Percentiles rank a stretch among this genome's conserved stretches.
Conservation (phyloP, 2,888 invertebrate genomes). For the Drosophila percnosoma region DNA sequence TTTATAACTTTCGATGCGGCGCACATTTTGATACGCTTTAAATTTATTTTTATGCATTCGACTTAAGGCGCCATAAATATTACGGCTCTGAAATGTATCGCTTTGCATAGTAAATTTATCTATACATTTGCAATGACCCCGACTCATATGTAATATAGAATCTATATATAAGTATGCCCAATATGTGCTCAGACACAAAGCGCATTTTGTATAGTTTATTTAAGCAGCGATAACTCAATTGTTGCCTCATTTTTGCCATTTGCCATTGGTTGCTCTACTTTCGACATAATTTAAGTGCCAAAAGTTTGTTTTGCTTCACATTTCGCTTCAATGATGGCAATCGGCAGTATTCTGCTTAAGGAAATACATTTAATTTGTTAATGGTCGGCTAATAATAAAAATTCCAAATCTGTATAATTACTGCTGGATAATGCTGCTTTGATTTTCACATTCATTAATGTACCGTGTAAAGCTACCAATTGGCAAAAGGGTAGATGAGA, state of each 20-base stretch:
- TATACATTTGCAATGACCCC: slow-evolving; percentile 5
- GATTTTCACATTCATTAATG: slow-evolving; percentile 9
- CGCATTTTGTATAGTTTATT: slow-evolving; percentile 33
- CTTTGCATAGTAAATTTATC: not conserved
- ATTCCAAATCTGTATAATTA: slow-evolving; percentile 37
- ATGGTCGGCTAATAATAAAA: slow-evolving; percentile 44
- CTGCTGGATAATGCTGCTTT: slow-evolving; percentile 10
- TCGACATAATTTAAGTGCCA: not conserved
- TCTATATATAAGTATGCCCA: slow-evolving; percentile 1
- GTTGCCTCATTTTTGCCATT: slow-evolving; percentile 3
- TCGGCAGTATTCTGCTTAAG: slow-evolving; percentile 15
- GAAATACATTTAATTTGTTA: slow-evolving; percentile 49
- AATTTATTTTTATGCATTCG: slow-evolving; percentile 34
- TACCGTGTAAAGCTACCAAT: slow-evolving; percentile 1
- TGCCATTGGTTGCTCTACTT: slow-evolving; percentile 7
- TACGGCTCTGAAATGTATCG: slow-evolving; percentile 17
- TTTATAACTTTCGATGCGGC: slow-evolving; percentile 44
- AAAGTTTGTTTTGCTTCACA: slow-evolving; percentile 11
- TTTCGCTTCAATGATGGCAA: slow-evolving; percentile 9
- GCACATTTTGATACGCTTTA: slow-evolving; percentile 35
- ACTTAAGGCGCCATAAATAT: slow-evolving; percentile 39
- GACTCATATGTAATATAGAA: slow-evolving; percentile 1
- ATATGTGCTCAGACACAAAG: not conserved
- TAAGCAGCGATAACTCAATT: slow-evolving; percentile 38
- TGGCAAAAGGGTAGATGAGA: not conserved